These are phyloP conservation scores for Schizaphis graminum DNA, from an alignment of 2,888 invertebrate genomes.

Conservation along the genomic window DNA sequence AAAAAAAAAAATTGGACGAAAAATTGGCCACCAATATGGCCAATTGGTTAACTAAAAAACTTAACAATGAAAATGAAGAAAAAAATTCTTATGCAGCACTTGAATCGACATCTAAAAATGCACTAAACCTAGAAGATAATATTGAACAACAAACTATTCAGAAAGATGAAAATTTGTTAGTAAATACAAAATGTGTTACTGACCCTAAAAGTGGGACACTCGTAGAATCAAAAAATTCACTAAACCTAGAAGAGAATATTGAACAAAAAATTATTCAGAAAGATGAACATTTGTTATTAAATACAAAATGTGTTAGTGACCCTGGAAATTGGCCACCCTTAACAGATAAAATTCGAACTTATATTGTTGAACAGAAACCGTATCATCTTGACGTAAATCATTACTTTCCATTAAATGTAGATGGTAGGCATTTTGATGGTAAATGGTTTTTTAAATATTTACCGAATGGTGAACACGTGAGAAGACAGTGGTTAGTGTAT, in stretches of 20 bases:
- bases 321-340: slow-evolving; percentile 20
- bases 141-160: slow-evolving; percentile 19
- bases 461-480: slow-evolving; percentile 38
- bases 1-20: slow-evolving; percentile 13
- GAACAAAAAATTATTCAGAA: no score
- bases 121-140: background rate
- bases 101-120: slow-evolving; percentile 16
- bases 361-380: slow-evolving; percentile 41
- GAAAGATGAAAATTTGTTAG: no score
- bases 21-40: slow-evolving; percentile 38
- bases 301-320: slow-evolving; percentile 18
- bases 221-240: no score
- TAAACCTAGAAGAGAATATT: no score
- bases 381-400: slow-evolving; percentile 32
- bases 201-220: no score
- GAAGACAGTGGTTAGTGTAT: slow-evolving; percentile 43
- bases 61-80: slow-evolving; percentile 37
- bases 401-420: slow-evolving; percentile 35
- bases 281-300: no score
- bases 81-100: background rate
- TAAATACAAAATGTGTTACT: no score
- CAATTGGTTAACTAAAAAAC: slow-evolving; percentile 21
- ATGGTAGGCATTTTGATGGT: slow-evolving; percentile 24
- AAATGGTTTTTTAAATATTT: slow-evolving; percentile 39
- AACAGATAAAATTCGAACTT: slow-evolving; percentile 41